Evolutionary conservation across 2,888 invertebrate genomes (phyloP).

Genomic region (Chirona hameri): DNA sequence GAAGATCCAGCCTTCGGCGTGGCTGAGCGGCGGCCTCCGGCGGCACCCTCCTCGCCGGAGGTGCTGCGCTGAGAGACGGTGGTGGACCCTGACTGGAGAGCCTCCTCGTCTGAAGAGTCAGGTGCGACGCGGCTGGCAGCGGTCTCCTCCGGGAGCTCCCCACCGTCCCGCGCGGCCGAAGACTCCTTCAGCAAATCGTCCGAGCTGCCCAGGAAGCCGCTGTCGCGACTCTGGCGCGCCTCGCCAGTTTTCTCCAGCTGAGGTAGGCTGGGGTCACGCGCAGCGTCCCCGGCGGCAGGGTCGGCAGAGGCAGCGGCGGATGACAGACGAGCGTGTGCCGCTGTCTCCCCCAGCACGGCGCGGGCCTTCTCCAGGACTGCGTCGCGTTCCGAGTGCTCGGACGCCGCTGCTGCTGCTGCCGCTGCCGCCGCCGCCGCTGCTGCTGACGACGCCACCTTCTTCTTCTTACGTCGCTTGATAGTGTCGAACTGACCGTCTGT

Average conservation of each 20-base stretch:
- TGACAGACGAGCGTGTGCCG: background rate
- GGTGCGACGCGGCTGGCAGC: background rate
- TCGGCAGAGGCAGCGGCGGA: background rate
- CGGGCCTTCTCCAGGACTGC: background rate
- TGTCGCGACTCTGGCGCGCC: conserved; percentile 70
- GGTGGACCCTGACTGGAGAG: background rate
- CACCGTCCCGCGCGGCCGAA: conserved; percentile 49
- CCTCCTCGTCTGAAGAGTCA: background rate
- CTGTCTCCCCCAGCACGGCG: background rate
- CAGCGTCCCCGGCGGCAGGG: background rate
- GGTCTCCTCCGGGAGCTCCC: background rate
- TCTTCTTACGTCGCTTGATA: conserved; percentile 75
- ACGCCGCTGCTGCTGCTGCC: too few relatives aligned
- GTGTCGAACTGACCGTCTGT: conserved; percentile 54
- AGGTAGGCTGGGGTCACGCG: background rate
- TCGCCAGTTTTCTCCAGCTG: conserved; percentile 32
- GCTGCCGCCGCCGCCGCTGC: too few relatives aligned
- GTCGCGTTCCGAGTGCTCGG: background rate
- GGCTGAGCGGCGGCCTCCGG: background rate
- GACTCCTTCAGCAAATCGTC: conserved; percentile 66
- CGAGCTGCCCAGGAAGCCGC: conserved; percentile 83
- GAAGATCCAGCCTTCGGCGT: background rate
- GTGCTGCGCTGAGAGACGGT: background rate
- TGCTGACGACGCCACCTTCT: conserved; percentile 55
- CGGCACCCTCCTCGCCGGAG: background rate